Evolutionary conservation across 1,140 invertebrate species (phyloP).

Genomic region (Thrips palmi): DNA sequence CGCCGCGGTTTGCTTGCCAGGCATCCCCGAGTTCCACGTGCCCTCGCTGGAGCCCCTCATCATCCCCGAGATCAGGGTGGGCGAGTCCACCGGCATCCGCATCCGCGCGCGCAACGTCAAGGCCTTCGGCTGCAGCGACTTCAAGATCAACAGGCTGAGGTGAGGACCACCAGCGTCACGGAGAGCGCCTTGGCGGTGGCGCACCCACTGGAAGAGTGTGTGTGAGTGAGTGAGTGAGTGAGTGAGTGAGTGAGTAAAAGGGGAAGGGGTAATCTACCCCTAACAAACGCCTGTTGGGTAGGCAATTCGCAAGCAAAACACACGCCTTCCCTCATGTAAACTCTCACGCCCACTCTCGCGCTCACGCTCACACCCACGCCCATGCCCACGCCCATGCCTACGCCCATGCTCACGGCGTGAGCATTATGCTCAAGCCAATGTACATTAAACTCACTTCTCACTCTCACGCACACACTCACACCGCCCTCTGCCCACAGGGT

Average conservation of each 20-base stretch:
- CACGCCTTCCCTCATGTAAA: too few species aligned
- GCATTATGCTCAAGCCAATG: too few species aligned
- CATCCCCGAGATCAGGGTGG: constrained; percentile 38
- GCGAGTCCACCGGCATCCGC: constrained; percentile 35
- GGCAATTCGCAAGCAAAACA: neutral
- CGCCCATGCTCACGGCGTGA: too few species aligned
- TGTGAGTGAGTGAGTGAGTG: too few species aligned
- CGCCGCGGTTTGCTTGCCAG: too few species aligned
- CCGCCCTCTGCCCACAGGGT: constrained; percentile 24
- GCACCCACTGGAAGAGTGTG: too few species aligned
- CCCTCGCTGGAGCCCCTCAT: constrained; percentile 22
- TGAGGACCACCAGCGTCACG: too few species aligned
- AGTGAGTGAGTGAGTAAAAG: neutral
- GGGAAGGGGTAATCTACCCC: neutral
- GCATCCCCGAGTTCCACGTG: constrained; percentile 17
- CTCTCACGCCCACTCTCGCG: too few species aligned
- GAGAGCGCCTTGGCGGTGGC: too few species aligned
- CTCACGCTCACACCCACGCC: too few species aligned
- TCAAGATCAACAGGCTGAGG: constrained; percentile 31
- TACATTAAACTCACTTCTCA: too few species aligned
- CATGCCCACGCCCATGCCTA: too few species aligned
- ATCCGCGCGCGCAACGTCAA: constrained; percentile 37
- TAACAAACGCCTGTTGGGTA: neutral
- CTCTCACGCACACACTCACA: neutral
- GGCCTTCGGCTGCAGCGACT: constrained; percentile 40